These are phyloP conservation scores for Pararge aegeria DNA, from an alignment of 1,140 invertebrate species.

Conservation along the genomic window DNA sequence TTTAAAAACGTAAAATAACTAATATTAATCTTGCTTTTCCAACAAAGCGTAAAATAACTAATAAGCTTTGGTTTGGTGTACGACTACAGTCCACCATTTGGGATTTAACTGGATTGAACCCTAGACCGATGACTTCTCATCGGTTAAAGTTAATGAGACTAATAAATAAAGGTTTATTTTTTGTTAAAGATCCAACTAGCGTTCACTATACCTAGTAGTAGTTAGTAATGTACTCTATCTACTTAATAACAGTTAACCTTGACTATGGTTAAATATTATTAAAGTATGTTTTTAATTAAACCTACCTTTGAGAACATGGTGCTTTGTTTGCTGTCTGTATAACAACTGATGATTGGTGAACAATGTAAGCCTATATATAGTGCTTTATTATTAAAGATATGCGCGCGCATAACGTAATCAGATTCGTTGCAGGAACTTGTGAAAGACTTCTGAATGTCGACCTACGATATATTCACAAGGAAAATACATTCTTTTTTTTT, in stretches of 20 bases:
- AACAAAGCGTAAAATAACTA: no score
- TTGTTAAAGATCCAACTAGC: no score
- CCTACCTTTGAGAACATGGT: slow-evolving; percentile 30
- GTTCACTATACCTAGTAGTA: not conserved
- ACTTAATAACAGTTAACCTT: not conserved
- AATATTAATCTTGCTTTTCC: no score
- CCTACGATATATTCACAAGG: slow-evolving; percentile 9
- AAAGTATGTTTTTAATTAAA: not conserved
- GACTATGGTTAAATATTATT: not conserved
- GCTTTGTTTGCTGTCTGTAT: slow-evolving; percentile 25
- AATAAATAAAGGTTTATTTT: no score
- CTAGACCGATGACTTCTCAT: no score
- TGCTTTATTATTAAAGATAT: slow-evolving; percentile 19
- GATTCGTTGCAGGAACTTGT: slow-evolving; percentile 27
- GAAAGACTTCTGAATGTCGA: slow-evolving; percentile 16
- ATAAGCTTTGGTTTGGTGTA: no score
- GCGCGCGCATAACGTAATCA: slow-evolving; percentile 13
- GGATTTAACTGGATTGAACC: no score
- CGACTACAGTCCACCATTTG: no score
- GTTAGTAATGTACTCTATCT: not conserved
- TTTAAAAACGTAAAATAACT: no score
- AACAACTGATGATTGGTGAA: slow-evolving; percentile 23
- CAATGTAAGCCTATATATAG: slow-evolving; percentile 22
- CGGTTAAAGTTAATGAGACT: no score
- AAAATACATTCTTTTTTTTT: slow-evolving; percentile 8